A percentile compares a stretch with the other conserved stretches of the same genome.
Conservation (phyloP, 2,797 vertebrate genomes). For the Acipenser oxyrinchus region DNA sequence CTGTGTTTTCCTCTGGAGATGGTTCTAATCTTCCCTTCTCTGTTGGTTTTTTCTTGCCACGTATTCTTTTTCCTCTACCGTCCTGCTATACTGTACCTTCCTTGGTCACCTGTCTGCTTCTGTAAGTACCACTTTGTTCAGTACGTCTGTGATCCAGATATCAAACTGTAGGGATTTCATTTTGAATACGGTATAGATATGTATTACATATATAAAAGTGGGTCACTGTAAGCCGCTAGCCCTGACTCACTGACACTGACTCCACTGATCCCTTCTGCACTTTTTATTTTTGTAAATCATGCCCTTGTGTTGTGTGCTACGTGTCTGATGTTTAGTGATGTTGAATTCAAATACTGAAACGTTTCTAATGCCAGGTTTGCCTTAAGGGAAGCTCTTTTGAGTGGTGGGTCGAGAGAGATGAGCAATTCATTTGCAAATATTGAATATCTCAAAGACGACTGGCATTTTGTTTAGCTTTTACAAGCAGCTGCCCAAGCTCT, state of each 20-base stretch:
- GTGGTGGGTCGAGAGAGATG: no score
- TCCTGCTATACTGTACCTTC: constrained; percentile 41
- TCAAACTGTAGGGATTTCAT: neutral
- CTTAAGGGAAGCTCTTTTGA: no score
- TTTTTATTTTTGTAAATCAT: neutral
- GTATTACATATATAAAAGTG: neutral
- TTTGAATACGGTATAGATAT: no score
- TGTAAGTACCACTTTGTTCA: constrained; percentile 56
- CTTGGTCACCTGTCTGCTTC: constrained; percentile 40
- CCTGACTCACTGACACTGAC: neutral
- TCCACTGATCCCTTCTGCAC: no score
- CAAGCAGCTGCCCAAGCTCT: no score
- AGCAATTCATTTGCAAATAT: no score
- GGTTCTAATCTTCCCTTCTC: constrained; percentile 45
- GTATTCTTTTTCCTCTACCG: constrained; percentile 48
- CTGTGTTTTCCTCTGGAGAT: constrained; percentile 25
- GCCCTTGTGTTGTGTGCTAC: neutral
- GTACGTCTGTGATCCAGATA: constrained; percentile 21
- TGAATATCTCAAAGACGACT: no score
- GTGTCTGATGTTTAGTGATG: no score
- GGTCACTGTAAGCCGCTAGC: neutral
- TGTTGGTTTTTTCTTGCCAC: constrained; percentile 47
- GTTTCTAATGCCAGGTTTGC: no score
- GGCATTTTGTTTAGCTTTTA: no score
- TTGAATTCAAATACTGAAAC: no score